Conservation (phyloP, 1,140 invertebrate genomes). For the Thalassaphorura encarpata region DNA sequence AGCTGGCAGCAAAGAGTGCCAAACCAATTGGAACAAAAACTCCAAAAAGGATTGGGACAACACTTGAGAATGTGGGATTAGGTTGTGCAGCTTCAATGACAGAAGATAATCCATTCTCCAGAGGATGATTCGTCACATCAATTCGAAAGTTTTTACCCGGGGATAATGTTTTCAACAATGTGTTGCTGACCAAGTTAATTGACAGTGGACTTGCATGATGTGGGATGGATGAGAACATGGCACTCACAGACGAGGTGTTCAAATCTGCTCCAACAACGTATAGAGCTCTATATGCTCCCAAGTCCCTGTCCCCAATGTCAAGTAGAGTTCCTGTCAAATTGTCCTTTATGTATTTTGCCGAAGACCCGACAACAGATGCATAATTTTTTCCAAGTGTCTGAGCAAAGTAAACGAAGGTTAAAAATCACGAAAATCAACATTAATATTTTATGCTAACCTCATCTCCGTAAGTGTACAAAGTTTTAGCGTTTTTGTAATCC, state of each 20-base stretch:
- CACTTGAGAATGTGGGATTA: slow-evolving; percentile 16
- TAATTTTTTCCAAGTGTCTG: slow-evolving; percentile 8
- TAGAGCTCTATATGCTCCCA: slow-evolving; percentile 20
- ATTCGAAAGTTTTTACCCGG: slow-evolving; percentile 45
- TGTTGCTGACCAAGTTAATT: slow-evolving; percentile 48
- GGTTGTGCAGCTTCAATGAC: slow-evolving; percentile 26
- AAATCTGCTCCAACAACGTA: slow-evolving; percentile 29
- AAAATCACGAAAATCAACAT: neutral
- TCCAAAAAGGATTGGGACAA: slow-evolving; percentile 26
- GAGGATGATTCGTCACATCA: slow-evolving; percentile 50
- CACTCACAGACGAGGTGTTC: slow-evolving; percentile 9
- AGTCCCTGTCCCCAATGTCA: slow-evolving; percentile 9
- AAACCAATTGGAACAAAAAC: slow-evolving; percentile 35
- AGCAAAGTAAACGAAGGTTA: too few species aligned
- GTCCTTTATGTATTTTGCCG: slow-evolving; percentile 6
- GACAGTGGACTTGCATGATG: slow-evolving; percentile 57
- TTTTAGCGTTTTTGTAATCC: slow-evolving; percentile 23
- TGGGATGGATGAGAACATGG: slow-evolving; percentile 45
- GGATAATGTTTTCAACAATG: slow-evolving; percentile 40
- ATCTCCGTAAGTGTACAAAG: slow-evolving; percentile 6
- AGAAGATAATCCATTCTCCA: slow-evolving; percentile 40
- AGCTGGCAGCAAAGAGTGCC: slow-evolving; percentile 59
- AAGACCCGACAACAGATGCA: slow-evolving; percentile 9
- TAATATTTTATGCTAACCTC: neutral
- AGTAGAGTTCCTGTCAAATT: slow-evolving; percentile 9